Base-by-base conservation (phyloP, 2,113 vertebrate species). In the Ictalurus furcatus region DNA sequence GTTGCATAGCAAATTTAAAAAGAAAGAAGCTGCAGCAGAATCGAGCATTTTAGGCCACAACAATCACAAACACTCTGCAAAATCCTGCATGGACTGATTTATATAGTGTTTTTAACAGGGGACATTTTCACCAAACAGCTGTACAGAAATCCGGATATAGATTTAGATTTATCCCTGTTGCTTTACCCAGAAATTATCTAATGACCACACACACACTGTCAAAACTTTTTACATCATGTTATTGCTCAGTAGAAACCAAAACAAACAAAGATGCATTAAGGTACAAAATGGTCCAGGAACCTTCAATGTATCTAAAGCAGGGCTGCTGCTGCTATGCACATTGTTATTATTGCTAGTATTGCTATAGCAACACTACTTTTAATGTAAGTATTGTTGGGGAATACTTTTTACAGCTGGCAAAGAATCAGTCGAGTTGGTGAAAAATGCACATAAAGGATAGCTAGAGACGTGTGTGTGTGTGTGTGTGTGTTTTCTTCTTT, bases 251-350 rank as follows among this genome's bases (percentile, higher is more conserved):
- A 23, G 12, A 59, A 85, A 23, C 30, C 21, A 25, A 37, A 52
- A 54, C 76, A 80, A 80, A 65, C 34, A 67, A 21, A 87, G 44
- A 67, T 54, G 59, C 74, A 52, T 80, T 80, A n/a, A 44, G 48
- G 34, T 2, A 37, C 37, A 34, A 63, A 44, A 79, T 16, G 5
- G 76, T n/a, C 44, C 1, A 8, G 9, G 44, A 81, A 30, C 14
- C 2, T 16, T 81, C n/a, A 19, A 81, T 28, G 79, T 56, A 30
- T 19, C 30, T 21, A 19, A 30, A 30, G 52, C 52, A 58, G 28
- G 7, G 52, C 79, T 81, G 16, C 28, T 81, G 1, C 28, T 81
- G 0, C 14, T 80, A n/a, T 56, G 52, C 28, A 30, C 14, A 19
- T 56, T 80, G 48, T 17, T 9, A 54, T 80, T 80, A 30, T 8